These are phyloP conservation scores for Ctenodactylus gundi DNA, from an alignment of 2,113 vertebrate genomes.

Conservation along the genomic window DNA sequence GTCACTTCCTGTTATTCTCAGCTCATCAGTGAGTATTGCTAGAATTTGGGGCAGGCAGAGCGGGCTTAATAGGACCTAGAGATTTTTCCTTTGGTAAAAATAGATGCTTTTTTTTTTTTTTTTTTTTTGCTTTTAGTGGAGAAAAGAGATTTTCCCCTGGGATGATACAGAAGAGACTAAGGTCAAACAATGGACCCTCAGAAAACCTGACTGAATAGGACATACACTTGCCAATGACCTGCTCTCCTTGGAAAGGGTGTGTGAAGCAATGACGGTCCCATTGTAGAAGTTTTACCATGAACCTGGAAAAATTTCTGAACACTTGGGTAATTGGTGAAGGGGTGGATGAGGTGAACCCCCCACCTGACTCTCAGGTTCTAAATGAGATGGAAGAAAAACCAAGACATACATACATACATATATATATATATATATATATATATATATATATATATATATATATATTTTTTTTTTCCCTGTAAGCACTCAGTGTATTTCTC, in stretches of 20 bases:
- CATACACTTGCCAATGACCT: not conserved
- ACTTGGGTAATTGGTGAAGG: not conserved
- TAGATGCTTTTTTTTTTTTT: not conserved
- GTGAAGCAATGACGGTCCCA: not conserved
- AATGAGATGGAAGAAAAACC: not conserved
- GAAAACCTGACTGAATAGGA: not conserved
- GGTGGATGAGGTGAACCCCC: not conserved
- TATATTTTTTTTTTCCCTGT: not conserved
- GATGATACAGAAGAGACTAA: not conserved
- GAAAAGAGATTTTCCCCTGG: not conserved
- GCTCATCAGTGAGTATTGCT: not conserved
- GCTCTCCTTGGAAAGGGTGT: not conserved
- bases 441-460: no score
- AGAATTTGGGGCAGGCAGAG: not conserved
- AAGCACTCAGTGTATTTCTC: conserved; percentile 6
- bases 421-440: not conserved
- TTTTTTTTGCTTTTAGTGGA: conserved; percentile 3
- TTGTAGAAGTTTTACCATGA: not conserved
- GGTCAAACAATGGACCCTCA: not conserved
- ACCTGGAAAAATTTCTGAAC: not conserved
- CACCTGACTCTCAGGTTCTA: not conserved
- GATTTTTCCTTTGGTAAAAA: not conserved
- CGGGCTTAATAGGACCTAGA: not conserved
- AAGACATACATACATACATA: no score
- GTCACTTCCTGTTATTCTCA: not conserved